Conservation (phyloP, 2,113 vertebrate genomes). For the Tragelaphus buxtoni region DNA sequence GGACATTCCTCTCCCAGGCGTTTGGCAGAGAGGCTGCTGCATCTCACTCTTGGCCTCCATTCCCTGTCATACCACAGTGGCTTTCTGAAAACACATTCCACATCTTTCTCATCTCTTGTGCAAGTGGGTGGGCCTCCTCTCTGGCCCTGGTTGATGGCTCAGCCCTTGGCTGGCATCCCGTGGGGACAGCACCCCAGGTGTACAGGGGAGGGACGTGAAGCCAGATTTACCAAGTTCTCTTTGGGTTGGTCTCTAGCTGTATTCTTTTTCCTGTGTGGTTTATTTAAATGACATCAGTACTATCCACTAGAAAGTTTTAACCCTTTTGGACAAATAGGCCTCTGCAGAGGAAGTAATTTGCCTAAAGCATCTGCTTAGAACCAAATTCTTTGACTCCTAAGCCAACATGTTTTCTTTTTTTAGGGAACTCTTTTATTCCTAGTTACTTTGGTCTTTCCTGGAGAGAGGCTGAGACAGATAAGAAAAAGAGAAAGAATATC, state of each 20-base stretch:
- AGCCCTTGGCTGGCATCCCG: not conserved
- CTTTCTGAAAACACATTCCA: not conserved
- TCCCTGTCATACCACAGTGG: not conserved
- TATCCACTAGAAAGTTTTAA: not conserved
- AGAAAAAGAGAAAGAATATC: not conserved
- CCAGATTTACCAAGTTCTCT: not conserved
- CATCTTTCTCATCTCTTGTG: not conserved
- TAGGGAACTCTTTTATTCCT: not conserved
- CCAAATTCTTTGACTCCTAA: not conserved
- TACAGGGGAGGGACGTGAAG: accelerated
- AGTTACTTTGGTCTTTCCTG: not conserved
- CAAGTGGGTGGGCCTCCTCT: not conserved
- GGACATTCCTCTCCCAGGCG: not conserved
- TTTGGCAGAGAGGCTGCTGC: not conserved
- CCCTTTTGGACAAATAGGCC: not conserved
- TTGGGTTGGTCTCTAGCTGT: not conserved
- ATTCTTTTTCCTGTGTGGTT: not conserved
- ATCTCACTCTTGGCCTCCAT: not conserved
- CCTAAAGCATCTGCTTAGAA: not conserved
- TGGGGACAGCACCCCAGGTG: not conserved
- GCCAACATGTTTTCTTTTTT: not conserved
- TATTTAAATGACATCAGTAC: not conserved
- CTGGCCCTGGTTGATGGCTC: no score
- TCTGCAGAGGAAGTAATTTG: not conserved
- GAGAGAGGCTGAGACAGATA: not conserved